A percentile compares a stretch with the other conserved stretches of the same genome.
Conservation (phyloP, 2,113 vertebrate genomes). For the Stegostoma tigrinum region DNA sequence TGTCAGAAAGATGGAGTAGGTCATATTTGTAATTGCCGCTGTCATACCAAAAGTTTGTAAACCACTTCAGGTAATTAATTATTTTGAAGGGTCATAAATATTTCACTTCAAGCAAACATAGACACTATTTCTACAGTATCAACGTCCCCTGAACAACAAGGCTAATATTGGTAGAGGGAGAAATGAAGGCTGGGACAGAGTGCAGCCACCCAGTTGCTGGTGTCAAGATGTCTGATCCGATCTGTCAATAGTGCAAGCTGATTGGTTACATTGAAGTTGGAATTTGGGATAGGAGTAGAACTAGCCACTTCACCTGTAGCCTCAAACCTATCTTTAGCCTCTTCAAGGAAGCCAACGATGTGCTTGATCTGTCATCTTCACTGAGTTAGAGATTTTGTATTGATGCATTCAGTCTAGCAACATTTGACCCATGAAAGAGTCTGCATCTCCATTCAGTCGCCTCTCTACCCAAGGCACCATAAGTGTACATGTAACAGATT, state of each 20-base stretch:
- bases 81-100: neutral
- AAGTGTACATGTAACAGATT: too few relatives aligned
- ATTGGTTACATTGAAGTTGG: neutral
- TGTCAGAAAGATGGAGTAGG: neutral
- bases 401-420: neutral
- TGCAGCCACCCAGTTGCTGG: neutral
- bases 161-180: neutral
- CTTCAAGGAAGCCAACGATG: neutral
- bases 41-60: neutral
- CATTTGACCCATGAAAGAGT: neutral
- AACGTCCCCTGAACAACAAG: neutral
- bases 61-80: neutral
- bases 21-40: neutral
- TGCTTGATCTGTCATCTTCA: neutral
- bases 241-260: neutral
- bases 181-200: neutral
- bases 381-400: neutral
- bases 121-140: neutral
- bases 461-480: neutral
- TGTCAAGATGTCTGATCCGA: neutral
- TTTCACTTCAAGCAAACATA: neutral
- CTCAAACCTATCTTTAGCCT: neutral
- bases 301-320: neutral
- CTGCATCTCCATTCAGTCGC: neutral
- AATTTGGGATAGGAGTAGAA: neutral